Percentiles rank a stretch among this genome's conserved stretches.
Conservation (phyloP, 92 coral and sea anemone species). For the Porites divaricata region DNA sequence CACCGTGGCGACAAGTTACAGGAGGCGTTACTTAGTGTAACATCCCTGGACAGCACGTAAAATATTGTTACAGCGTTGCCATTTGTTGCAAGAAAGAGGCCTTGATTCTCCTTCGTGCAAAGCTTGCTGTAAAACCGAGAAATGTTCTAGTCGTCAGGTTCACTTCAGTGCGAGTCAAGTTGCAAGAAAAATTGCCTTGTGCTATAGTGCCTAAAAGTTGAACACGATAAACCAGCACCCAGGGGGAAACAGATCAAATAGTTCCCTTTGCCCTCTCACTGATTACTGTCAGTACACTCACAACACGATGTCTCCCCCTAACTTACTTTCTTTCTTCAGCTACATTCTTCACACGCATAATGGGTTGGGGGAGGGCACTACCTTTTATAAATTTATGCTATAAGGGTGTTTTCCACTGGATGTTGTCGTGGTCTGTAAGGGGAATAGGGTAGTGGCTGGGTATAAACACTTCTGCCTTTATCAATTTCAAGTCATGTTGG, state of each 20-base stretch:
- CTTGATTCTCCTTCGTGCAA: no score
- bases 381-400: background rate
- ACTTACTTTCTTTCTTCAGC: conserved; percentile 27
- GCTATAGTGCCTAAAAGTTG: no score
- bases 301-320: conserved; percentile 27
- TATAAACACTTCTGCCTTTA: conserved; percentile 16
- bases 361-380: conserved; percentile 24
- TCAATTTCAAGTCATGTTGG: no score
- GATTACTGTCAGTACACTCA: conserved; percentile 27
- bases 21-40: background rate
- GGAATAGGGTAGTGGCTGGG: conserved; percentile 31
- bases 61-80: conserved; percentile 32
- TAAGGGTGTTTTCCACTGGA: conserved; percentile 18
- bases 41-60: conserved; percentile 20
- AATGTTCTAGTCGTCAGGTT: no score
- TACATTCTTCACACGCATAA: conserved; percentile 17
- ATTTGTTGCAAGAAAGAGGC: background rate
- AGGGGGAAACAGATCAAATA: no score
- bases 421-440: conserved; percentile 34
- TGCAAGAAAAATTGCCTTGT: no score
- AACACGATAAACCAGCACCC: no score
- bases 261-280: background rate
- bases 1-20: background rate
- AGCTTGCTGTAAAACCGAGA: no score
- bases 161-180: no score